These are phyloP conservation scores for Plebejus melissa DNA, from an alignment of 2,888 invertebrate genomes.

Conservation along the genomic window DNA sequence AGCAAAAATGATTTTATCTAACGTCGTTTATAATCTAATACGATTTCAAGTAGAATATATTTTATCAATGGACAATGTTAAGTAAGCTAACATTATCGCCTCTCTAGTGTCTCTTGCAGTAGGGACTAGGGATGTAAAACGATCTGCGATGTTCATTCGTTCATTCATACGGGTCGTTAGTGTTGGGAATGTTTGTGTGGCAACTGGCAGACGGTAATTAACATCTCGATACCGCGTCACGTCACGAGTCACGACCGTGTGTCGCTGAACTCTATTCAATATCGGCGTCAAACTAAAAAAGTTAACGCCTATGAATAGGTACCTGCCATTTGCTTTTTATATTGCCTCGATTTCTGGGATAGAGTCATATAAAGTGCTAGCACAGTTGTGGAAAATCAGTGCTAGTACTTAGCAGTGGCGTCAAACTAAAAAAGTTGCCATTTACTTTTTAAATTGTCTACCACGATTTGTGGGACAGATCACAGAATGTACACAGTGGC, in stretches of 20 bases:
- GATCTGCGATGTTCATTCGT: constrained; percentile 5
- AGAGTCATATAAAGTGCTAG: no score
- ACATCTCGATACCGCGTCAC: constrained; percentile 63
- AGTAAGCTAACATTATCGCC: no score
- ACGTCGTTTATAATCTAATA: background rate
- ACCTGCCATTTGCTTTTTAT: background rate
- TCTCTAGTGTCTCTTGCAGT: background rate
- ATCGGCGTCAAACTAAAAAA: background rate
- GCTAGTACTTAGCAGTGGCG: no score
- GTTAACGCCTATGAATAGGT: background rate
- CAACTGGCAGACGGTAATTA: constrained; percentile 60
- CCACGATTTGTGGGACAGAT: background rate
- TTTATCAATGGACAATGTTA: background rate
- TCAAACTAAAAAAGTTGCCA: background rate
- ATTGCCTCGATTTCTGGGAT: background rate
- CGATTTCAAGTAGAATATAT: background rate
- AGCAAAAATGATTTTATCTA: background rate
- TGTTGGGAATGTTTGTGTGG: constrained; percentile 41
- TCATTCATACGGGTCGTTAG: constrained; percentile 26
- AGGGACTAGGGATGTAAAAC: background rate
- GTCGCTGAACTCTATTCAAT: constrained; percentile 56
- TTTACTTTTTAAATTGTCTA: background rate
- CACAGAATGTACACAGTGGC: background rate
- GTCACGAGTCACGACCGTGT: constrained; percentile 68
- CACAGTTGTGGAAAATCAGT: no score